These are phyloP conservation scores for Dreissena rostriformis DNA, from an alignment of 1,140 invertebrate species.

Conservation along the genomic window DNA sequence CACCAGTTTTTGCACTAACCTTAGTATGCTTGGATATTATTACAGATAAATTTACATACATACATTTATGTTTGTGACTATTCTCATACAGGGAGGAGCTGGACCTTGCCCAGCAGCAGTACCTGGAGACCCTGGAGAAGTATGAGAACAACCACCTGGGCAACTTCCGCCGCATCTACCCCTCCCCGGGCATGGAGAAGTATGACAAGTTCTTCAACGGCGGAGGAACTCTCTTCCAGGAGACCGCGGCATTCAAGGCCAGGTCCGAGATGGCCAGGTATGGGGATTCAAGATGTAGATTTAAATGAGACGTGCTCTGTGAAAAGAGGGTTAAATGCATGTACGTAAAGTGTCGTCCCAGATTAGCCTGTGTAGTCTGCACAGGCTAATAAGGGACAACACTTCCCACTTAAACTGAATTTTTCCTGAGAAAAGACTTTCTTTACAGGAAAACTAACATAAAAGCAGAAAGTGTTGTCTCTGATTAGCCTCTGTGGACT, in stretches of 20 bases:
- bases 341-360: too few relatives aligned
- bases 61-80: neutral
- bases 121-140: conserved; percentile 85
- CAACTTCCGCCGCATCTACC: conserved; percentile 86
- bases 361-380: too few relatives aligned
- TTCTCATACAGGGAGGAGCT: conserved; percentile 77
- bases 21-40: too few relatives aligned
- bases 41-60: too few relatives aligned
- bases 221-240: conserved; percentile 88
- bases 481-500: too few relatives aligned
- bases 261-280: conserved; percentile 84
- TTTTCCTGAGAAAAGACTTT: too few relatives aligned
- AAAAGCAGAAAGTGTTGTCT: too few relatives aligned
- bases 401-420: too few relatives aligned
- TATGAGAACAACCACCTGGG: conserved; percentile 91
- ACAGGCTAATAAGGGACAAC: too few relatives aligned
- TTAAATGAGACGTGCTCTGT: neutral
- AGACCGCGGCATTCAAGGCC: conserved; percentile 89
- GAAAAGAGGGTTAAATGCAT: too few relatives aligned
- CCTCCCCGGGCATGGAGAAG: conserved; percentile 81
- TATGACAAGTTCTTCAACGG: conserved; percentile 89
- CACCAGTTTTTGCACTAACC: too few relatives aligned
- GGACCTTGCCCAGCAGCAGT: conserved; percentile 77
- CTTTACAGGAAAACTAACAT: too few relatives aligned
- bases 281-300: neutral